These are phyloP conservation scores for Halesus radiatus DNA, from an alignment of 1,140 invertebrate species.

Conservation along the genomic window DNA sequence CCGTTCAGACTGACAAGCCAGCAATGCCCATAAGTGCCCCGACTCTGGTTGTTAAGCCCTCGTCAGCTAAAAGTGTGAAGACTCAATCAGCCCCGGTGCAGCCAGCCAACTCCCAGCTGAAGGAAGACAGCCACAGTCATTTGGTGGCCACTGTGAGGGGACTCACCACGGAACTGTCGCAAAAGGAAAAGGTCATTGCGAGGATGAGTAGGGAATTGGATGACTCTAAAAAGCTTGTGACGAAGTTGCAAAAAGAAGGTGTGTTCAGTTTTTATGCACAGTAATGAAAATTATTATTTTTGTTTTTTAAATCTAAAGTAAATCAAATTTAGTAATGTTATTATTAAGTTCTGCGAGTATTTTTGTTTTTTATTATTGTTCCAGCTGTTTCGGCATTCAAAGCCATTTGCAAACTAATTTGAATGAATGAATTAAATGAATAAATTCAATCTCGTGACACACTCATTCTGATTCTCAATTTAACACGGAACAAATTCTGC, in stretches of 20 bases:
- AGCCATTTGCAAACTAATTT: no score
- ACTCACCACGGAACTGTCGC: conserved; percentile 78
- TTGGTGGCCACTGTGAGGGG: conserved; percentile 83
- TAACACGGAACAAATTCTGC: no score
- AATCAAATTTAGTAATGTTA: no score
- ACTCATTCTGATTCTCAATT: no score
- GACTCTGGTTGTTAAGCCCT: conserved; percentile 57
- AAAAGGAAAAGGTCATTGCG: conserved; percentile 79
- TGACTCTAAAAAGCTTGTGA: conserved; percentile 80
- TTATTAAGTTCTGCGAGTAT: no score
- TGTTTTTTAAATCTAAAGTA: no score
- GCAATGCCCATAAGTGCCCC: conserved; percentile 60
- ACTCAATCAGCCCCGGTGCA: conserved; percentile 11
- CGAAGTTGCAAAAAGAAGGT: conserved; percentile 80
- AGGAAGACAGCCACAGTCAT: conserved; percentile 77
- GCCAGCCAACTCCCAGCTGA: conserved; percentile 60
- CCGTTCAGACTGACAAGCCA: conserved; percentile 60
- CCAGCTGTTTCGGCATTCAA: no score
- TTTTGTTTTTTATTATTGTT: no score
- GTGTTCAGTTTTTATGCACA: conserved; percentile 63
- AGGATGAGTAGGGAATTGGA: conserved; percentile 81
- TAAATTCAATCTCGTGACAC: no score
- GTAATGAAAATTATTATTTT: no score
- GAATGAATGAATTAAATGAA: no score
- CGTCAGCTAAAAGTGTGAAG: conserved; percentile 36